phyloP scores from a whole-genome alignment of 2,888 invertebrate species.

The Ochropleura leucogaster region DNA sequence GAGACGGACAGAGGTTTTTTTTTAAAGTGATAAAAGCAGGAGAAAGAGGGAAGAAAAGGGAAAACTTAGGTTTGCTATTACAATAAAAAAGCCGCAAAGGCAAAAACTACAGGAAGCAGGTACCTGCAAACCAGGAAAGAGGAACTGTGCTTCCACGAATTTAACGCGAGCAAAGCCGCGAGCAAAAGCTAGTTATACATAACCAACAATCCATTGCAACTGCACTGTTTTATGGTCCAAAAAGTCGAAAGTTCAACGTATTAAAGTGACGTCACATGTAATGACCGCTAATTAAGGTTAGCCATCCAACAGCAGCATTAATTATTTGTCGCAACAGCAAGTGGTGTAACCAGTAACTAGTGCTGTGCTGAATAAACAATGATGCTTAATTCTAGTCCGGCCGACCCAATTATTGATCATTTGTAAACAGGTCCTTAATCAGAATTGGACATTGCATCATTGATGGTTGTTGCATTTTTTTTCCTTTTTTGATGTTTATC shows the following conservation, averaged over 20 bases:
- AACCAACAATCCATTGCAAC: not conserved
- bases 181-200: no score
- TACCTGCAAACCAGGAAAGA: no score
- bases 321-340: constrained; percentile 58
- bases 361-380: constrained; percentile 61
- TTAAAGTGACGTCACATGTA: constrained; percentile 47
- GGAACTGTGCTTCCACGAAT: no score
- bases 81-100: no score
- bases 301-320: constrained; percentile 48
- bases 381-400: constrained; percentile 41
- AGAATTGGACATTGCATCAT: constrained; percentile 13
- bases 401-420: constrained; percentile 52
- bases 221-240: constrained; percentile 6
- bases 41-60: no score
- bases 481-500: no score
- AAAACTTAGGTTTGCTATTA: no score
- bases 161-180: no score
- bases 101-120: no score
- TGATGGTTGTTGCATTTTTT: not conserved
- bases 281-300: constrained; percentile 60
- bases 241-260: constrained; percentile 46
- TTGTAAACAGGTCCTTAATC: constrained; percentile 44
- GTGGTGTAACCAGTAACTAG: constrained; percentile 46
- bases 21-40: no score
- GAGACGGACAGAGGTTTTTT: no score